Evolutionary conservation across 2,113 vertebrate genomes (phyloP), one percentile per base, ranked within the genome.

Genomic region (Pluvianellus socialis): DNA sequence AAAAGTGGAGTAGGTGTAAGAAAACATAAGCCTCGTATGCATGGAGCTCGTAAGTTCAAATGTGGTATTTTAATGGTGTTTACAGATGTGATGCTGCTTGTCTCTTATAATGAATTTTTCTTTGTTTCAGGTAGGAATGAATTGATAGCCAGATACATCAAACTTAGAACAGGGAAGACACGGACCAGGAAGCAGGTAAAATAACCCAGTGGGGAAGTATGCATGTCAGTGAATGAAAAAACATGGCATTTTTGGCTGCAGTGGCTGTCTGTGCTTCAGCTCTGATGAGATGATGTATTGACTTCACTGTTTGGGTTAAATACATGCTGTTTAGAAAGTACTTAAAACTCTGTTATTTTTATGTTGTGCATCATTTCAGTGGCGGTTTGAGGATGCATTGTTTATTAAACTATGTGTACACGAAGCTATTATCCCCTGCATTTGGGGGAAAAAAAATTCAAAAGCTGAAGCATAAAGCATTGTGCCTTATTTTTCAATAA

Each of bases 81-180:
- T 45, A n/a, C 40, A 40, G 38, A 23, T 77, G 27, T 89, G 58
- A n/a, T 92, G 70, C 74, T 91, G 66, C 89, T 88, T 88, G n/a
- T 80, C 44, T 55, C 95, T 98, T 94, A 98, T 83, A 65, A 32
- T 98, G 76, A 68, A 85, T 97, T 98, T 88, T 97, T 98, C 92
- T 98, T 98, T 97, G 89, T 98, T 98, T 97, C 97, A 99, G 99
- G 99, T 98, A 99, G 99, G 95, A 99, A 99, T 98, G 99, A 99
- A 98, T 98, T 99, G 97, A 99, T 99, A 98, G 99, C 99, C 96
- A 98, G 99, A 99, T 99, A 99, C 98, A 99, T 99, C 98, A 99
- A 99, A 97, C 99, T 99, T 93, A 98, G 99, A 95, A 99, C 99
- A 33, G 99, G 99, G 82, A 99, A 99, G 98, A 99, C 99, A 94